phyloP scores from a whole-genome alignment of 2,113 vertebrate genomes.

The Actinemys pallida region DNA sequence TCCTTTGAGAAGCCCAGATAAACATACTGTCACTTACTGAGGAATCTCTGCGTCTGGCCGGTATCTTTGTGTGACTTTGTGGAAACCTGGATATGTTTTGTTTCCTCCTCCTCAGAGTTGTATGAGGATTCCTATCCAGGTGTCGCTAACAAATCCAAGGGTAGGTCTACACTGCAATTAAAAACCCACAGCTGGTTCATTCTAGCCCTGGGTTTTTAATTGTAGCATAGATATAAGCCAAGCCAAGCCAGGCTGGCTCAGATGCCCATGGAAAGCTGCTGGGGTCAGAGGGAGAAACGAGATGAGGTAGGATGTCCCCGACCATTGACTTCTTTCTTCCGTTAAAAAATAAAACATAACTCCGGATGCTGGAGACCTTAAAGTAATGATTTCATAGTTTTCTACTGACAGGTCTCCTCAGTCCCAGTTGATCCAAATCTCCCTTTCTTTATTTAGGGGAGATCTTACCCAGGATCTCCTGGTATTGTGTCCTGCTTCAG shows the following conservation, averaged over 20 bases:
- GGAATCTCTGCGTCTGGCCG: fast-evolving
- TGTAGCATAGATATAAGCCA: neutral
- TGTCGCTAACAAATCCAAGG: neutral
- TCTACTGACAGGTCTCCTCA: neutral
- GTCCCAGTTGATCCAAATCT: neutral
- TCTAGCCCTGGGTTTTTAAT: neutral
- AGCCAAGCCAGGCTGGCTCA: neutral
- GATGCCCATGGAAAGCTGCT: neutral
- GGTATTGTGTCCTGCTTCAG: neutral
- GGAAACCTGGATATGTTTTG: neutral
- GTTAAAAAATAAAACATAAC: fast-evolving
- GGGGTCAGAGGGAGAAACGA: neutral
- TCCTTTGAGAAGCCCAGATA: fast-evolving
- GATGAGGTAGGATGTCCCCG: neutral
- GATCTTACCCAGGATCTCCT: neutral
- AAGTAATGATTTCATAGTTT: neutral
- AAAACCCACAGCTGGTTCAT: neutral
- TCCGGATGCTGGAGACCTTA: too few relatives aligned
- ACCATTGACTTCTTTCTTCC: fast-evolving
- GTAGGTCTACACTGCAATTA: neutral
- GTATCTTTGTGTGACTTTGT: fast-evolving
- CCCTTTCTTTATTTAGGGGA: neutral
- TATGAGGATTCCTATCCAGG: neutral
- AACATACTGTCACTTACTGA: neutral
- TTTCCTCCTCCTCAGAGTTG: neutral